Evolutionary conservation across 2,113 vertebrate genomes (phyloP), one percentile per base, ranked within the genome.

Genomic region (Isurus oxyrinchus): DNA sequence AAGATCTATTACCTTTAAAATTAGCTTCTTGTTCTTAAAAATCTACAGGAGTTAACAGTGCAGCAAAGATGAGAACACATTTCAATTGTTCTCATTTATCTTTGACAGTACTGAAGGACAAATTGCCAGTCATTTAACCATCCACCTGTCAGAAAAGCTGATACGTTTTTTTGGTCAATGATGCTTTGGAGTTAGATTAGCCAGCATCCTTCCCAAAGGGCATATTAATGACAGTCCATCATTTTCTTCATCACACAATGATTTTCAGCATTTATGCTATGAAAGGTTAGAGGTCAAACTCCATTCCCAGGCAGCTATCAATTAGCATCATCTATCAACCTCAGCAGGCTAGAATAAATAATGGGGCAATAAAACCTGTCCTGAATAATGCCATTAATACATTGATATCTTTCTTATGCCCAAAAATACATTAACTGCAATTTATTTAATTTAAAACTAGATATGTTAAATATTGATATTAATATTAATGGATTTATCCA

Each of bases 11-110:
- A 53, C 44, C 94, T 69, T 8, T 49, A 3, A 95, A 53, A 95
- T 95, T 95, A 95, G 66, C 40, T 49, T 95, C 40, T 31, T 31
- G 63, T 95, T 53, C 44, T 72, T 31, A 44, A 95, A 21, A 11
- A 35, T 72, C 63, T 25, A 72, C 94, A 95, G 40, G 40, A 84
- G 23, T 40, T 53, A 95, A 95, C 66, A 31, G 53, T 10, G 10
- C 61, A 95, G 10, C 66, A 95, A 95, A 49, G 44, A 19, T 93
- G 90, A 69, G 6, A 95, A 69, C 23, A 31, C 94, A 69, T 95
- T 95, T 95, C 66, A 95, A 95, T 55, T 35, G 66, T 35, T 95
- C 49, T 55, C 66, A 95, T 95, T 72, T 69, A 95, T 95, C 94
- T 95, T 95, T 95, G 44, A 55, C 67, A 55, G 35, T 67, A 31